Percentiles rank a stretch among this genome's conserved stretches.
These are phyloP conservation scores for Champsocephalus esox DNA, from an alignment of 2,797 vertebrate genomes.

Conservation along the genomic window DNA sequence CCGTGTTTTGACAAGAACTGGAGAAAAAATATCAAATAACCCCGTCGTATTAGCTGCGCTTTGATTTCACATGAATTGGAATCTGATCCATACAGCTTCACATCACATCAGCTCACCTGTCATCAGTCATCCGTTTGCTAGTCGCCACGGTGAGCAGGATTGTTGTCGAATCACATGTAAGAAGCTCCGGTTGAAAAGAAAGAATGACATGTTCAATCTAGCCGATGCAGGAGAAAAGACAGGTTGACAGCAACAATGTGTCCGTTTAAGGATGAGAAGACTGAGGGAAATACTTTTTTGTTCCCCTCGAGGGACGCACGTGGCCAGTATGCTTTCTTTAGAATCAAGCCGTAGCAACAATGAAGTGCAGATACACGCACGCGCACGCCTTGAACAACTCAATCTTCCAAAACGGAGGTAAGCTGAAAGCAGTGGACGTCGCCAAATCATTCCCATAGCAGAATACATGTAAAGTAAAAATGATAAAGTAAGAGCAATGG, in stretches of 20 bases:
- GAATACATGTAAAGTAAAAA: background rate
- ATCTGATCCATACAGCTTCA: background rate
- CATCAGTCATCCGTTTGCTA: background rate
- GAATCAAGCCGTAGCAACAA: background rate
- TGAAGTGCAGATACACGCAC: background rate
- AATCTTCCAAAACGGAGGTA: background rate
- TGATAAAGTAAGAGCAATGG: slow-evolving; percentile 7
- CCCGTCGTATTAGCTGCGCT: no score
- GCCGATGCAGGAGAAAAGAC: background rate
- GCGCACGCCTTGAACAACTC: background rate
- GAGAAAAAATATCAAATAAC: no score
- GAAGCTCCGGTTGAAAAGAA: background rate
- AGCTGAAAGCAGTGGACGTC: background rate
- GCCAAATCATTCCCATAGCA: slow-evolving; percentile 2
- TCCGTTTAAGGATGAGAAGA: background rate
- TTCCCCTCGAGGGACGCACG: no score
- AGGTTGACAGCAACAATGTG: background rate
- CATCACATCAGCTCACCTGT: background rate
- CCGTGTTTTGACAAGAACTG: no score
- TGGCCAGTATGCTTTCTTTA: background rate
- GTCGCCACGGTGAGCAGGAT: background rate
- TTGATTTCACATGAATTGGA: background rate
- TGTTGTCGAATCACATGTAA: background rate
- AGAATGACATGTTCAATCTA: background rate
- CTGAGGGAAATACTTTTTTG: background rate